phyloP scores from a whole-genome alignment of 1,140 invertebrate genomes.

The Sycophila sp. region DNA sequence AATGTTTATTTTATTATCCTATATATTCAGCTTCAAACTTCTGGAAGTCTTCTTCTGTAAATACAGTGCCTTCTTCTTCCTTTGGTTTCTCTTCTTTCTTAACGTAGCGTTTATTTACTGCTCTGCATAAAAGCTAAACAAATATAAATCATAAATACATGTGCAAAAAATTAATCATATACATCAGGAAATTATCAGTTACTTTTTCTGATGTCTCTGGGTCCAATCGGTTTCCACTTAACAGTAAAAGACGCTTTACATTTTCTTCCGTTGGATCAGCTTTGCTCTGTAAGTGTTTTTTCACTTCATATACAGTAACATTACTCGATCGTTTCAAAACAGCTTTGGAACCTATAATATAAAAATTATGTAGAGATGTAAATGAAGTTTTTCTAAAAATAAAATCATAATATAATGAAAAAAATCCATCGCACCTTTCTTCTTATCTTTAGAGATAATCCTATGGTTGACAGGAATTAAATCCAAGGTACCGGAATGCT shows the following conservation, averaged over 20 bases:
- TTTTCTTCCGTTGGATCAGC: slow-evolving; percentile 54
- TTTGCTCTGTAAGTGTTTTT: slow-evolving; percentile 44
- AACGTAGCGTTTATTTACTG: slow-evolving; percentile 41
- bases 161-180: background rate
- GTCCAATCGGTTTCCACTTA: slow-evolving; percentile 45
- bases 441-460: slow-evolving; percentile 42
- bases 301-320: slow-evolving; percentile 49
- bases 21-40: slow-evolving; percentile 66
- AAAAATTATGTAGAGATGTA: background rate
- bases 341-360: slow-evolving; percentile 36
- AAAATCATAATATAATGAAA: background rate
- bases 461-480: slow-evolving; percentile 53
- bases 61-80: slow-evolving; percentile 52
- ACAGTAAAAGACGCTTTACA: slow-evolving; percentile 50
- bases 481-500: slow-evolving; percentile 46
- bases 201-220: slow-evolving; percentile 50
- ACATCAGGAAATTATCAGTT: slow-evolving; percentile 5
- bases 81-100: slow-evolving; percentile 45
- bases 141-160: slow-evolving; percentile 4
- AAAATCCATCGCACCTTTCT: slow-evolving; percentile 42
- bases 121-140: slow-evolving; percentile 49
- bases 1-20: slow-evolving; percentile 43
- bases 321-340: slow-evolving; percentile 44
- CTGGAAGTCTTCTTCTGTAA: slow-evolving; percentile 68
- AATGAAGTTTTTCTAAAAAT: background rate